phyloP scores from a whole-genome alignment of 2,888 invertebrate genomes.

The Himalopsyche japonica region DNA sequence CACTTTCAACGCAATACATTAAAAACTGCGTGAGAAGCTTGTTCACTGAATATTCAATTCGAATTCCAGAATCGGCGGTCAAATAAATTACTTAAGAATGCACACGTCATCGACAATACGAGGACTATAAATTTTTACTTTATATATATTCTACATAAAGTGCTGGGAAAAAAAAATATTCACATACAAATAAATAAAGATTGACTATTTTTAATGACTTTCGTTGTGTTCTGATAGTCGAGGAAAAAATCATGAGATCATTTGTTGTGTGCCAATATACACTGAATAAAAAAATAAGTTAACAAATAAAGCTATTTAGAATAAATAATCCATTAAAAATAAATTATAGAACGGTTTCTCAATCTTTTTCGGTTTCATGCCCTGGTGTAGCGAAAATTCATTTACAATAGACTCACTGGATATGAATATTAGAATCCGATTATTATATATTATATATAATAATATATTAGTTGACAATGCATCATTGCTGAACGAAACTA shows the following conservation, averaged over 20 bases:
- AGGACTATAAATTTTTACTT: background rate
- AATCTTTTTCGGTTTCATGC: too few species aligned
- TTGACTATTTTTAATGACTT: background rate
- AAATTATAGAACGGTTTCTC: too few species aligned
- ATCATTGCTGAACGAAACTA: too few species aligned
- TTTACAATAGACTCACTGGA: too few species aligned
- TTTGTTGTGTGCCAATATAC: background rate
- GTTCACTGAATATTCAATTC: constrained; percentile 3
- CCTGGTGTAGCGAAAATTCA: too few species aligned
- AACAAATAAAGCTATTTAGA: too few species aligned
- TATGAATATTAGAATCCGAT: too few species aligned
- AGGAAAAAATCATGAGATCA: background rate
- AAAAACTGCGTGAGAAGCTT: background rate
- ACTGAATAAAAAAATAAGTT: too few species aligned
- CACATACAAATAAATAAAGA: background rate
- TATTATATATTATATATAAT: too few species aligned
- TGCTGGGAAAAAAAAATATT: background rate
- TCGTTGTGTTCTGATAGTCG: background rate
- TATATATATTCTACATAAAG: background rate
- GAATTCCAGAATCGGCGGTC: background rate
- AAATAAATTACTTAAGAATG: background rate
- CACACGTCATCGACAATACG: background rate
- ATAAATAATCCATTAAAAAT: too few species aligned
- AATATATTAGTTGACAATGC: too few species aligned
- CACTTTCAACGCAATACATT: background rate